Evolutionary conservation across 2,113 vertebrate genomes (phyloP), one percentile per base, ranked within the genome.

Genomic region (Leiothrix lutea): DNA sequence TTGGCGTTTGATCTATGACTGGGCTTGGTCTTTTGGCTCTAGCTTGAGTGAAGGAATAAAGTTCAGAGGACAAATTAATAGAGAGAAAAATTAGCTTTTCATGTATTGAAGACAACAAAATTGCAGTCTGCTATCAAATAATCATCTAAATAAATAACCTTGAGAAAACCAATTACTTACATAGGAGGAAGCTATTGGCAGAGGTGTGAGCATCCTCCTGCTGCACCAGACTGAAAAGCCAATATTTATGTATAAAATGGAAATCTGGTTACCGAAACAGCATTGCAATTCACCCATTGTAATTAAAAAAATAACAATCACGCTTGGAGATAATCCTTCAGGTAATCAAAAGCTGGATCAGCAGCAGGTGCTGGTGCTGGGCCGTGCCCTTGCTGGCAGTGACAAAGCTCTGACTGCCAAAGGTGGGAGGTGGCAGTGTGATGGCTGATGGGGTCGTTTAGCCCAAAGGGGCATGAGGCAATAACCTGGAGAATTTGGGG

Each of bases 101-200:
- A 0, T 62, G n/a, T 57, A 22, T 61, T 61, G 51, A 80, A 95
- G 82, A 67, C 61, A 92, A 72, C 48, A 78, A 82, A 86, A 72
- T 86, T 86, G 75, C 67, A 71, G 65, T 62, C 77, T 80, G 82
- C 11, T 86, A 79, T 90, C 71, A 93, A 83, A 80, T 56, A 88
- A 36, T 62, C 28, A 11, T 69, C 82, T 94, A 86, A 96, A 92
- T 78, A 88, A 95, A 97, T 86, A 92, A 82, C 81, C 77, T 28
- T 44, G 80, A 85, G 90, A 92, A 96, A 91, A 81, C 28, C 71
- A 93, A 80, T 97, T 91, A 90, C 92, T 95, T 86, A 58, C 45
- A 57, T 47, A 66, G 5, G 29, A 51, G 58, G 73, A 89, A 60
- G 53, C 35, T 94, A 58, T 80, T 80, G 80, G 78, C 75, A 94